Base-by-base conservation (phyloP, 2,113 vertebrate genomes). In the Gymnorhina tibicen region DNA sequence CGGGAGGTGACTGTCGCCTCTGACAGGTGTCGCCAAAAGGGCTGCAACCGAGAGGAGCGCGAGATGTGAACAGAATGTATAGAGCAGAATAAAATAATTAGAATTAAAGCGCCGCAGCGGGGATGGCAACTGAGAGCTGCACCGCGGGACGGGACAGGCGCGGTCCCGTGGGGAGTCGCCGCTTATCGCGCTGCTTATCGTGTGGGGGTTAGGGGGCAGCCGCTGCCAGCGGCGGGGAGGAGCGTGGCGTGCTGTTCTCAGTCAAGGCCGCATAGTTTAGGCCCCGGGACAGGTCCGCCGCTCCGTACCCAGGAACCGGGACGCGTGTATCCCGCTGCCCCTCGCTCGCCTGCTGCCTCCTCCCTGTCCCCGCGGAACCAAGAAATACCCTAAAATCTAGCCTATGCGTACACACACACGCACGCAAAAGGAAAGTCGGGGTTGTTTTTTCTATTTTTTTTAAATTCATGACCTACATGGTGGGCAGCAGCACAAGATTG, bases 331-430 rank as follows among this genome's bases (percentile, higher is more conserved):
- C 11, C 10, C 6, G 7, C 11, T 76, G 33, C 13, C 33, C 10
- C 22, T 33, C 18, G 19, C 64, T 44, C 8, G 3, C 32, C 42
- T 10, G 10, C 32, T 56, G 27, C 23, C 14, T 42, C 28, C 73
- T 63, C 16, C 12, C 23, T 42, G 11, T 19, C 37, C 23, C 42
- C 5, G 6, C 5, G 3, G n/a, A 47, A 55, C 47, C 47, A 64
- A 39, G 9, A 26, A n/a, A 22, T 30, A 3, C 13, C 4, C n/a
- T 42, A 23, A 55, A 28, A 53, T 14, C 14, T 16, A 26, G 15
- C 16, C 16, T 7, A 2, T 8, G 9, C 20, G 4, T 3, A 13
- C 27, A 13, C 6, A 8, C 6, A 6, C n/a, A 10, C 13, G 12
- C 7, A 8, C 10, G 13, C 18, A 23, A 15, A 59, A 59, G 32